Evolutionary conservation across 1,140 invertebrate species (phyloP), one percentile per base, ranked within the genome.

Genomic region (Ceratina calcarata): DNA sequence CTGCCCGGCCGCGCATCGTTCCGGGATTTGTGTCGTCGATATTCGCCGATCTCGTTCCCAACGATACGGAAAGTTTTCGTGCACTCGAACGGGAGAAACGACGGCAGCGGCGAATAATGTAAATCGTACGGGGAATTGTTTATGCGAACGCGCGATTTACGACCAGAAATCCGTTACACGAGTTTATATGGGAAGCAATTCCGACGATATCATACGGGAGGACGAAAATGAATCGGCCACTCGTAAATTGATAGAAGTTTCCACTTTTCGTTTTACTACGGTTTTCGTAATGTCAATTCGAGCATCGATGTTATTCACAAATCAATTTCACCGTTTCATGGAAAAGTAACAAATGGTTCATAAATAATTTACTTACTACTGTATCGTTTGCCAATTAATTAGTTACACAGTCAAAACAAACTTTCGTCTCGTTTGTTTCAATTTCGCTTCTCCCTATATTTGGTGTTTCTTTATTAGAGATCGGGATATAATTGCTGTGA

Each of bases 111-210:
- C 10, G 18, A 20, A 6, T 1, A 18, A 55, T 32, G 49, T 4
- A 68, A 61, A 76, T 58, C 10, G 72, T 3, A 67, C n/a, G 32
- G 24, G 62, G 62, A 58, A 66, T 75, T 55, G 61, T 66, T 75
- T 66, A 75, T 51, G 61, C 45, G n/a, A 15, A 12, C n/a, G 18
- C 13, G 10, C 45, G 73, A 65, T 24, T 32, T 27, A 60, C 8
- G 7, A 12, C 7, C 10, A 27, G n/a, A 3, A 27, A 22, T 49
- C 32, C 57, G 37, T 72, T 27, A 49, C 37, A 24, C 27, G 12
- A 49, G 27, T 60, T 58, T 24, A n/a, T 27, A 32, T 4, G 20
- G 13, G 15, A 12, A 66, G 65, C 51, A 57, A 75, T 75, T 45
- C 55, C 32, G 51, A 4, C 13, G 24, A 12, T 57, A 68, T 18